These are phyloP conservation scores for Stomatorhinus ivindoensis DNA, from an alignment of 2,113 vertebrate species.

Conservation along the genomic window DNA sequence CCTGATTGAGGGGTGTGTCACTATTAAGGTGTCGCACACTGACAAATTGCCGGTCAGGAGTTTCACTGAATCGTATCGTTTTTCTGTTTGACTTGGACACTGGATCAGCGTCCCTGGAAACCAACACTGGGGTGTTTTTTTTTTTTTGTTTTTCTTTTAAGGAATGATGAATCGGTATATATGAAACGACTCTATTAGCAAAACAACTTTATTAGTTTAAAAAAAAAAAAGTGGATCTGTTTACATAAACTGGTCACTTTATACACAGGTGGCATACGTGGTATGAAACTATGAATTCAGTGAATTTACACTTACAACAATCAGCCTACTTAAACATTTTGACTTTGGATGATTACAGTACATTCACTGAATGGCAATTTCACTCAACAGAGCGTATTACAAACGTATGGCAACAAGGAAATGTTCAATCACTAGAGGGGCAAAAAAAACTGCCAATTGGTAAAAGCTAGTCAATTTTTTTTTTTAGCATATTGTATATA, in stretches of 20 bases:
- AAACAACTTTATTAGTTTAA: conserved; percentile 47
- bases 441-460: conserved; percentile 45
- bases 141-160: background rate
- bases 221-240: conserved; percentile 7
- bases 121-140: background rate
- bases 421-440: conserved; percentile 31
- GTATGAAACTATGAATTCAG: background rate
- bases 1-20: background rate
- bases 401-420: conserved; percentile 38
- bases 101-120: background rate
- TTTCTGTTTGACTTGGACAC: background rate
- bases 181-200: conserved; percentile 6
- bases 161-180: background rate
- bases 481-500: conserved; percentile 47
- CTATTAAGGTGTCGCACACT: background rate
- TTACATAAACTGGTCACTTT: background rate
- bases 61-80: background rate
- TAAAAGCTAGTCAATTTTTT: conserved; percentile 61
- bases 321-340: conserved; percentile 15
- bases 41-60: background rate
- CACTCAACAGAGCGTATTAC: conserved; percentile 6
- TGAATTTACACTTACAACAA: background rate
- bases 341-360: conserved; percentile 12
- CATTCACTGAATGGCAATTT: conserved; percentile 34
- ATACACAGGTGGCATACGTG: background rate